Evolutionary conservation across 1,140 invertebrate genomes (phyloP).

Genomic region (Lutraria rhynchaena): DNA sequence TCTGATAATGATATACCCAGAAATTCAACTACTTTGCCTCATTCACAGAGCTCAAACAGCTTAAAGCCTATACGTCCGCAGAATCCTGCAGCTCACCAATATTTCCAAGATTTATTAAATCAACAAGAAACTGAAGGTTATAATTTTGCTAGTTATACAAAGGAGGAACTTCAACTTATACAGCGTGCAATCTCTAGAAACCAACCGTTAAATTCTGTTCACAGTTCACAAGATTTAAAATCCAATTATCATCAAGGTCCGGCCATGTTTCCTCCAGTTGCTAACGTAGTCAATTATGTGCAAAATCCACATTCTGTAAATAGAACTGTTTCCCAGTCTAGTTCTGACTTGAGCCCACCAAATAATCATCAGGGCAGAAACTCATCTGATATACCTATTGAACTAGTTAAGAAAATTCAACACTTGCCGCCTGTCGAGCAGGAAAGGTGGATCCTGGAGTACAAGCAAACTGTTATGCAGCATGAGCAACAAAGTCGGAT

Average conservation of each 20-base stretch:
- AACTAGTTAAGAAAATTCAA: neutral
- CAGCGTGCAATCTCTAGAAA: neutral
- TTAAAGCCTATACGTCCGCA: slow-evolving; percentile 9
- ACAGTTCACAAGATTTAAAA: no score
- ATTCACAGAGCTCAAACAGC: slow-evolving; percentile 1
- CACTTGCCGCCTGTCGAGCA: neutral
- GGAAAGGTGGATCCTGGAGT: neutral
- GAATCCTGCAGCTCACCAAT: slow-evolving; percentile 4
- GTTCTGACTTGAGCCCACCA: slow-evolving; percentile 3
- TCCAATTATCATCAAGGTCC: neutral
- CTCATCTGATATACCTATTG: neutral
- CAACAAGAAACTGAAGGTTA: neutral
- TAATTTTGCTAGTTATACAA: neutral
- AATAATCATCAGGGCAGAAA: neutral
- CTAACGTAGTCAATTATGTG: neutral
- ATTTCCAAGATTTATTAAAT: slow-evolving; percentile 12
- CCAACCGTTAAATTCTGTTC: neutral
- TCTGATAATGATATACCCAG: slow-evolving; percentile 22
- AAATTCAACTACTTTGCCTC: neutral
- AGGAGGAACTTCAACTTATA: neutral
- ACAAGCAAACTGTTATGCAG: neutral
- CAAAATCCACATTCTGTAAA: slow-evolving; percentile 9
- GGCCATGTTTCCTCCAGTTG: neutral
- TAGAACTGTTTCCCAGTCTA: neutral
- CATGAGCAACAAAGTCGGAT: neutral